These are phyloP conservation scores for Trissolcus basalis DNA, from an alignment of 1,140 invertebrate genomes.

Conservation along the genomic window DNA sequence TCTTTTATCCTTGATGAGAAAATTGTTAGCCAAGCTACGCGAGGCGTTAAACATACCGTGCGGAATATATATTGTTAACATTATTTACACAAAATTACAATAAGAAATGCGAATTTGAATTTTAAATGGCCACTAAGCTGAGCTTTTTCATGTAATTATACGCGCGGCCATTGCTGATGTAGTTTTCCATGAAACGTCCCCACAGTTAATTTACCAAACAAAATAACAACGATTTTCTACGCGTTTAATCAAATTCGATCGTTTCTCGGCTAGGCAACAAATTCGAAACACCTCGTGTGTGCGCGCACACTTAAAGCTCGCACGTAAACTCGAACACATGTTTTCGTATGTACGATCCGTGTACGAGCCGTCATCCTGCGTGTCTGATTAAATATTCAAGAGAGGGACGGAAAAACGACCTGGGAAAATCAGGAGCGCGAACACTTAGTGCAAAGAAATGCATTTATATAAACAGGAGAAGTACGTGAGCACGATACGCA, in stretches of 20 bases:
- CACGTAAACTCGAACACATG: constrained; percentile 45
- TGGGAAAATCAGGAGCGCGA: constrained; percentile 69
- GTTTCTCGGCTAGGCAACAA: constrained; percentile 27
- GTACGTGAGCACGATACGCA: constrained; percentile 42
- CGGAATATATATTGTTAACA: constrained; percentile 28
- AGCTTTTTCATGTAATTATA: constrained; percentile 38
- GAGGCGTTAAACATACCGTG: no score
- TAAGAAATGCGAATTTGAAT: constrained; percentile 43
- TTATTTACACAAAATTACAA: constrained; percentile 43
- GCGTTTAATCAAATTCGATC: constrained; percentile 55
- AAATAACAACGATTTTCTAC: constrained; percentile 53
- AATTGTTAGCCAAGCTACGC: not conserved
- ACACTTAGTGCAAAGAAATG: constrained; percentile 55
- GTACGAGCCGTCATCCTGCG: constrained; percentile 55
- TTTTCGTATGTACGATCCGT: constrained; percentile 42
- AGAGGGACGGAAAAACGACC: constrained; percentile 62
- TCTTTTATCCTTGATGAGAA: no score
- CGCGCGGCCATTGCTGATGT: constrained; percentile 3
- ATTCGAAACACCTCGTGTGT: constrained; percentile 33
- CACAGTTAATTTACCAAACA: constrained; percentile 41
- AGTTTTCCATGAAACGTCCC: constrained; percentile 26
- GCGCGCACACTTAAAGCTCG: constrained; percentile 13
- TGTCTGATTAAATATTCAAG: constrained; percentile 63
- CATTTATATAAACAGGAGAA: constrained; percentile 43
- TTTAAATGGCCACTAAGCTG: constrained; percentile 18